phyloP scores from a whole-genome alignment of 2,888 invertebrate species.

The Leuctra nigra region DNA sequence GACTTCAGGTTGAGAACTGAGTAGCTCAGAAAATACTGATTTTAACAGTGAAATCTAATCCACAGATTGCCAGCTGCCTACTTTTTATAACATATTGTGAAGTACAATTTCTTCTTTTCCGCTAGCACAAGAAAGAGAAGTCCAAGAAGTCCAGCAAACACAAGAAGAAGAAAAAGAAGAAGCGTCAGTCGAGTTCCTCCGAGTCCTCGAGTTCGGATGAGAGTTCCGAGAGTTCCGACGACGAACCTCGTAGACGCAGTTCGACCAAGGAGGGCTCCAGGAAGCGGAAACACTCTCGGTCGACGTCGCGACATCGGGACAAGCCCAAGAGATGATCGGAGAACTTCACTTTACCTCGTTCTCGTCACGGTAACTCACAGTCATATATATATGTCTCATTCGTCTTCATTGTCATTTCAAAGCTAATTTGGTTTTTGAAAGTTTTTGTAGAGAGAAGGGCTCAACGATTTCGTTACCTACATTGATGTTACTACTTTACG shows the following conservation, averaged over 20 bases:
- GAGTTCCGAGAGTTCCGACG: conserved; percentile 29
- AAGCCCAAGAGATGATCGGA: not conserved
- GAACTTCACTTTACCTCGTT: too few relatives aligned
- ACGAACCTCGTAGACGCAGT: conserved; percentile 30
- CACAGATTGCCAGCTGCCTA: too few relatives aligned
- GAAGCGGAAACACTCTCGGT: conserved; percentile 37
- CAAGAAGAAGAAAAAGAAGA: conserved; percentile 36
- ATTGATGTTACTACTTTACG: too few relatives aligned
- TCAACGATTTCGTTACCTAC: too few relatives aligned
- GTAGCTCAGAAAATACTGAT: too few relatives aligned
- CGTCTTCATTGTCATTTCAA: too few relatives aligned
- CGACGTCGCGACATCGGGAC: conserved; percentile 2
- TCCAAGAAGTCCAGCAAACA: conserved; percentile 35
- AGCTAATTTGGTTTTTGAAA: too few relatives aligned
- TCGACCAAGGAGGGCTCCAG: conserved; percentile 31
- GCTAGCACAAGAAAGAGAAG: conserved; percentile 34
- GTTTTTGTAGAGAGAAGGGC: too few relatives aligned
- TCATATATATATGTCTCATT: too few relatives aligned
- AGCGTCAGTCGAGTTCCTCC: conserved; percentile 30
- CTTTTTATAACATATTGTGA: too few relatives aligned
- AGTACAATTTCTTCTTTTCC: not conserved
- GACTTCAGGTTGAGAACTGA: not conserved
- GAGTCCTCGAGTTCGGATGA: conserved; percentile 28
- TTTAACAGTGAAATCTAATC: too few relatives aligned
- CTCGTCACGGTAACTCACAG: too few relatives aligned